Evolutionary conservation across 2,113 vertebrate species (phyloP), one percentile per base, ranked within the genome.

Genomic region (Neodon shergylaensis): DNA sequence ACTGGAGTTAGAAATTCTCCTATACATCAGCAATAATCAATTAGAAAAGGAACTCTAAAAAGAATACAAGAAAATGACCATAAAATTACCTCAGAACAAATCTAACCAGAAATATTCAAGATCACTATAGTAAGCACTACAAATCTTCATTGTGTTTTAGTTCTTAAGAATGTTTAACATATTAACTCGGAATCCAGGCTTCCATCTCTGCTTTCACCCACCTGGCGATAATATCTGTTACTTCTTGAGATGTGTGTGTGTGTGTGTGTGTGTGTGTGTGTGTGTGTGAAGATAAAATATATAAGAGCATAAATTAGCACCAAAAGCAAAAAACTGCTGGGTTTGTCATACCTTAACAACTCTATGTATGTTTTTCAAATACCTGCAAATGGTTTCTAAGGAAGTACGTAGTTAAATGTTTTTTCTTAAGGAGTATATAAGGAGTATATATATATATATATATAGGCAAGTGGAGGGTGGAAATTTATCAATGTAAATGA

Each of bases 221-320:
- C 5, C 42, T 93, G 84, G 42, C 22, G 52, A 36, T 58, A 63
- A 73, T 82, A 66, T 87, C 42, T 84, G 86, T 96, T 70, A 54
- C 31, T 68, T 68, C 31, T 68, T 68, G 65, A 68, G 31, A 2
- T 7, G 68, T 70, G 33, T 70, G 68, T 70, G 33, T 70, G 33
- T 66, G 66, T 68, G 66, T 68, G 31, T 6, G 6, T 36, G 13
- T 6, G 6, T 33, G 28, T 68, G 31, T 68, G 66, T 72, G 68
- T 72, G 68, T 70, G 7, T 19, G 16, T 70, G 17, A n/a, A 36
- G 14, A 36, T 36, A 36, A 36, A 19, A 39, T 39, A 31, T 33
- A 16, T 97, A 86, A 14, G 74, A 93, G 94, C 65, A 81, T 79
- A 95, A 97, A 93, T 73, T 91, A 66, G n/a, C 42, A 86, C 44